These are phyloP conservation scores for Chloropsis hardwickii DNA, from an alignment of 2,113 vertebrate species.

Conservation along the genomic window DNA sequence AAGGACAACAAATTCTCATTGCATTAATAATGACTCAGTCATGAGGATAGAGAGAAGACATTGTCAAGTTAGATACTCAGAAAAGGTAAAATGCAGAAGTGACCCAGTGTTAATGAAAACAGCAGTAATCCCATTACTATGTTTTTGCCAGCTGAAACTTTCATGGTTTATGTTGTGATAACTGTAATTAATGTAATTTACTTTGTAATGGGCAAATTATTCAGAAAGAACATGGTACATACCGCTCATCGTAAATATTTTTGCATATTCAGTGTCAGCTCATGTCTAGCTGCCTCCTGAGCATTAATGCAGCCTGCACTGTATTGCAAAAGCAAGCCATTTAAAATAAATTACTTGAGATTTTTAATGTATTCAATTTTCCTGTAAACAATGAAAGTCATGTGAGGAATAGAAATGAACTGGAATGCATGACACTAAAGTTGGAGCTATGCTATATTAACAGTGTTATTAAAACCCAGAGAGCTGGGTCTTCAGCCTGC, in stretches of 20 bases:
- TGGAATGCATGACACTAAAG: neutral
- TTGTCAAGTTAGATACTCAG: neutral
- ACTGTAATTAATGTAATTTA: neutral
- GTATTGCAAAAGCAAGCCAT: neutral
- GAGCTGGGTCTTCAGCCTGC: fast-evolving
- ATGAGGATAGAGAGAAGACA: neutral
- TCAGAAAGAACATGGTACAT: neutral
- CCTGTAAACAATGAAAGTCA: neutral
- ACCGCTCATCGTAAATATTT: neutral
- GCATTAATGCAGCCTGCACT: neutral
- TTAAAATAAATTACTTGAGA: neutral
- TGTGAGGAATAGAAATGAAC: neutral
- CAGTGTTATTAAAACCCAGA: neutral
- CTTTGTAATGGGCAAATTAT: neutral
- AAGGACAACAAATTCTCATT: neutral
- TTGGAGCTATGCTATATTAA: neutral
- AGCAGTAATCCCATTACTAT: neutral
- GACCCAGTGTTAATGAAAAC: neutral
- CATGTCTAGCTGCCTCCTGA: neutral
- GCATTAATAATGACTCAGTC: neutral
- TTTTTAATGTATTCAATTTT: neutral
- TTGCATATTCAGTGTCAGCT: neutral
- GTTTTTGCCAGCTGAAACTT: neutral
- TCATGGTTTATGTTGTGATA: neutral
- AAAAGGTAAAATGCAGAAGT: neutral